A percentile compares a stretch with the other conserved stretches of the same genome.
Conservation (phyloP, 2,888 invertebrate genomes). For the Lithophane leautieri region DNA sequence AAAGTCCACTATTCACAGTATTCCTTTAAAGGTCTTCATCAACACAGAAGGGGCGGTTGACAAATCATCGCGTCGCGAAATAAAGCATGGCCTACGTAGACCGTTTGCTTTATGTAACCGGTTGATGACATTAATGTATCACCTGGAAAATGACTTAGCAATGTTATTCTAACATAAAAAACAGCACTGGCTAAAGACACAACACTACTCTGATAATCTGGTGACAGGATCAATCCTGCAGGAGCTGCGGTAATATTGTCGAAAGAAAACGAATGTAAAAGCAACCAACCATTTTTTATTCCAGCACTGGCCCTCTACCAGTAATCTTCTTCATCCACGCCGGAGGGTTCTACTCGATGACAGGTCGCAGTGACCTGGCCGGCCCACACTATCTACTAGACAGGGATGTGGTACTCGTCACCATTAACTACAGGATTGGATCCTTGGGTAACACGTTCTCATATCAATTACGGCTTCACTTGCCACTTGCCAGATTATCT, state of each 20-base stretch:
- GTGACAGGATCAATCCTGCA: not conserved
- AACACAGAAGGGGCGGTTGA: not conserved
- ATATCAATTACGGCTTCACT: not conserved
- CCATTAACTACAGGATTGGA: slow-evolving; percentile 92
- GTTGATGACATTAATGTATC: not conserved
- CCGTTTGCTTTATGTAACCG: not conserved
- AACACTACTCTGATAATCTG: not conserved
- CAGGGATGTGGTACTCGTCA: slow-evolving; percentile 91
- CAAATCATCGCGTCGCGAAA: not conserved
- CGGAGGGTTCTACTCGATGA: slow-evolving; percentile 91
- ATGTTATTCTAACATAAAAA: not conserved
- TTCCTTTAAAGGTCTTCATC: not conserved
- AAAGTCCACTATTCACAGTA: not conserved
- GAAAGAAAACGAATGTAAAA: no score
- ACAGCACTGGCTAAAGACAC: no score
- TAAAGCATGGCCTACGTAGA: not conserved
- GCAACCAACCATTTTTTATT: not conserved
- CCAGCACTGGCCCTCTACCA: slow-evolving; percentile 81
- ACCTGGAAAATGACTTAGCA: not conserved
- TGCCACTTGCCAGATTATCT: not conserved
- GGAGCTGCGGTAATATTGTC: not conserved
- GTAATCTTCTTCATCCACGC: slow-evolving; percentile 93
- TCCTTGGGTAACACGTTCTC: slow-evolving; percentile 79
- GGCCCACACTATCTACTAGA: slow-evolving; percentile 92
- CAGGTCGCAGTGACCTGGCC: slow-evolving; percentile 74